phyloP scores from a whole-genome alignment of 2,888 invertebrate genomes.

The Leucozona laternaria region DNA sequence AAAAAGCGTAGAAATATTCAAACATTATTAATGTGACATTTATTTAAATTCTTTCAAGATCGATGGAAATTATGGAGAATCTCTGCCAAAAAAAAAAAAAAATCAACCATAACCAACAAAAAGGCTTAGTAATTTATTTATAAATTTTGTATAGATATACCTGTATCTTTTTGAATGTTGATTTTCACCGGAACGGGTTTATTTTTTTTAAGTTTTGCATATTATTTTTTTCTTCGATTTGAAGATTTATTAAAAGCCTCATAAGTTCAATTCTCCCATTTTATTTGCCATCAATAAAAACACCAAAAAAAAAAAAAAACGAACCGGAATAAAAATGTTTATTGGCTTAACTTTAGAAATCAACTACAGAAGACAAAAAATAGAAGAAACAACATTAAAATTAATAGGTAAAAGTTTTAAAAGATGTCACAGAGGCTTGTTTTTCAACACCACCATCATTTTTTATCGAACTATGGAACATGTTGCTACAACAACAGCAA shows the following conservation, averaged over 20 bases:
- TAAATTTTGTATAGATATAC: not conserved
- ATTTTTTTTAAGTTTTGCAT: conserved; percentile 51
- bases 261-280: conserved; percentile 58
- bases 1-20: not conserved
- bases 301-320: conserved; percentile 35
- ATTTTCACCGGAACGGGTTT: conserved; percentile 58
- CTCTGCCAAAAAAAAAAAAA: conserved; percentile 18
- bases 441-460: not conserved
- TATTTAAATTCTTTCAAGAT: conserved; percentile 30
- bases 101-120: conserved; percentile 10
- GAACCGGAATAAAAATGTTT: conserved; percentile 56
- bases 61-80: not conserved
- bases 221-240: not conserved
- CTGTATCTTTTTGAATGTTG: conserved; percentile 27
- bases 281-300: conserved; percentile 25
- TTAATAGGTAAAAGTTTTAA: conserved; percentile 75
- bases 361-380: conserved; percentile 27
- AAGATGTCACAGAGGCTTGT: conserved; percentile 64
- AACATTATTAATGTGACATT: not conserved
- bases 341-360: conserved; percentile 56
- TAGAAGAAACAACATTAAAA: conserved; percentile 54
- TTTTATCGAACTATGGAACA: conserved; percentile 51
- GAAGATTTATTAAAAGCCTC: conserved; percentile 17
- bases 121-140: conserved; percentile 9
- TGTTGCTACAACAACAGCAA: conserved; percentile 26